Conservation (phyloP, 2,113 vertebrate genomes). For the Crypturellus undulatus region DNA sequence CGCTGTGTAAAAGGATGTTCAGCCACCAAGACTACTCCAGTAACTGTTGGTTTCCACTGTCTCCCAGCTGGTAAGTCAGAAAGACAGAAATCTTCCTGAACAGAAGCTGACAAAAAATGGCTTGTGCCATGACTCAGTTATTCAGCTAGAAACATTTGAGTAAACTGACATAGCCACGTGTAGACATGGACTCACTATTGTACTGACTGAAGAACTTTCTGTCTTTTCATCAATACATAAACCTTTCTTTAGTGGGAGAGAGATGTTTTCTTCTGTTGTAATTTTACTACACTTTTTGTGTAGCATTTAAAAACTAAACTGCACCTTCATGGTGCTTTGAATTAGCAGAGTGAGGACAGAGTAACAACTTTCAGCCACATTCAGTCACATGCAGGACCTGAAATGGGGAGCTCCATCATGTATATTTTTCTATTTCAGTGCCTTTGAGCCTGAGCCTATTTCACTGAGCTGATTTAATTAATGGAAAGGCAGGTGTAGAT, state of each 20-base stretch:
- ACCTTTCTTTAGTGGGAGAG: background rate
- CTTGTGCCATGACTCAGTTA: background rate
- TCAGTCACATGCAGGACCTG: background rate
- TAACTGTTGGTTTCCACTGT: conserved; percentile 81
- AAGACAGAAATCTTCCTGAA: background rate
- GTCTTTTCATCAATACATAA: background rate
- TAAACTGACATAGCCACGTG: background rate
- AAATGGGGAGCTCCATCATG: background rate
- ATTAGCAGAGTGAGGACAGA: background rate
- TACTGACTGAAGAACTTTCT: background rate
- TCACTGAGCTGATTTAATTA: background rate
- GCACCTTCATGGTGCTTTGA: background rate
- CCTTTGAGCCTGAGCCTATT: background rate
- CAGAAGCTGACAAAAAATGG: background rate
- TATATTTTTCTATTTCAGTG: background rate
- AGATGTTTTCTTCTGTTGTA: background rate
- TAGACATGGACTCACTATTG: background rate
- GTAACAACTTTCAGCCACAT: fast-evolving
- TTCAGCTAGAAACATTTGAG: background rate
- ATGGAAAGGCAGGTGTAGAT: background rate
- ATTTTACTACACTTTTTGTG: background rate
- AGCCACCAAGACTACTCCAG: conserved; percentile 51
- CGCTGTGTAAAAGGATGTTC: conserved; percentile 67
- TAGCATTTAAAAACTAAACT: background rate
- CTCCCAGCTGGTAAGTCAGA: conserved; percentile 72